Base-by-base conservation (phyloP, 1,140 invertebrate genomes). In the Vollenhovia emeryi region DNA sequence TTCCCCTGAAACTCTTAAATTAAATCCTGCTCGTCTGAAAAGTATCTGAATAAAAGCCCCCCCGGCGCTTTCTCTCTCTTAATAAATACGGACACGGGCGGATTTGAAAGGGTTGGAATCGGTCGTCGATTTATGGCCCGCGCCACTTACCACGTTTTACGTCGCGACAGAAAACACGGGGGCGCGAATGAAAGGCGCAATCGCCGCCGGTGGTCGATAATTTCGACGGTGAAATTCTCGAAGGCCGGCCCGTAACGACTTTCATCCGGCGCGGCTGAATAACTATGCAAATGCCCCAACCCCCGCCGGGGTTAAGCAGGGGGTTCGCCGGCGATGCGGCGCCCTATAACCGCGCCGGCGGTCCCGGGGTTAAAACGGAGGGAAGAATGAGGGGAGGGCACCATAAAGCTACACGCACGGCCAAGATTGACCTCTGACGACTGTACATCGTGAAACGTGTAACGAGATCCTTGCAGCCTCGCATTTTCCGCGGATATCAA, bases 231-330 rank as follows among this genome's bases (percentile, higher is more conserved):
- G 86, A 84, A 89, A 85, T 87, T 80, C 78, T 69, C 78, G 57
- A 57, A 74, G 78, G 78, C 82, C 73, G 64, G 76, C 57, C 69
- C 84, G 88, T 92, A 93, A 93, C 90, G 88, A 91, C 91, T 86
- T 87, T 90, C 76, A 86, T 84, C 89, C 75, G 75, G 78, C 88
- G 75, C 59, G 86, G 84, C 86, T 82, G 85, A 91, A 93, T 93
- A 93, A 92, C 89, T 92, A 92, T 92, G 92, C 91, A 91, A 92
- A 93, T 91, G 92, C 91, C 84, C 24, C 48, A 85, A 33, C 21
- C 18, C 78, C 9, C 33, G 8, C 9, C 85, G 78, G 85, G 88
- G 90, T 90, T 91, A 85, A 89, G 33, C 88, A 59, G 43, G 75
- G 69, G 66, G 66, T 80, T 83, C 27, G 73, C 18, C 82, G 90